Evolutionary conservation across 2,797 vertebrate genomes (phyloP).

Genomic region (Acrossocheilus fasciatus): DNA sequence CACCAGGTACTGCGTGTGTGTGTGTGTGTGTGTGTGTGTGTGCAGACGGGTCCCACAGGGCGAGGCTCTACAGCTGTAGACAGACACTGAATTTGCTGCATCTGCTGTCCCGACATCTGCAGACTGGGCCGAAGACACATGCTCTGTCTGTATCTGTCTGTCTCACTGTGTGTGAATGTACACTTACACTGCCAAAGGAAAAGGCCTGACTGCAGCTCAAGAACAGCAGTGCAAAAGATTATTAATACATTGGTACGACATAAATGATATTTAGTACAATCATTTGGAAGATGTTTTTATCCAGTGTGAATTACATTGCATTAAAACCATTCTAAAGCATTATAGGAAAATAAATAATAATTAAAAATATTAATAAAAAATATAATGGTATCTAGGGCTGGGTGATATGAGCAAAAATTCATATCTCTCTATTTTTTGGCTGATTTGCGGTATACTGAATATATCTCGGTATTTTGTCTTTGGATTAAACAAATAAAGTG

Average conservation of each 20-base stretch:
- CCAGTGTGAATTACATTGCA: no score
- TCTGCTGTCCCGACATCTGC: slow-evolving; percentile 67
- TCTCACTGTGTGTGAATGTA: slow-evolving; percentile 5
- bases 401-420: no score
- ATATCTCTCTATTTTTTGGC: no score
- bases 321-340: no score
- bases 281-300: no score
- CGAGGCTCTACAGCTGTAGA: slow-evolving; percentile 63
- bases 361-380: no score
- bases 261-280: neutral
- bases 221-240: neutral
- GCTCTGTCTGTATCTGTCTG: slow-evolving; percentile 43
- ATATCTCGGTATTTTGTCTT: no score
- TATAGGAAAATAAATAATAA: no score
- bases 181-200: neutral
- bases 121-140: slow-evolving; percentile 55
- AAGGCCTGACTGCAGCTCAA: neutral
- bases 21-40: slow-evolving; percentile 21
- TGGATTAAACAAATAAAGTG: no score
- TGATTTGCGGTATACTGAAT: no score
- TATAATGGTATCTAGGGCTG: no score
- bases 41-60: slow-evolving; percentile 61
- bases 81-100: slow-evolving; percentile 57
- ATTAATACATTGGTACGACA: neutral
- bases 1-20: slow-evolving; percentile 45